Base-by-base conservation (phyloP, 35 echinoderm and acorn worm genomes). In the Ptychodera flava region DNA sequence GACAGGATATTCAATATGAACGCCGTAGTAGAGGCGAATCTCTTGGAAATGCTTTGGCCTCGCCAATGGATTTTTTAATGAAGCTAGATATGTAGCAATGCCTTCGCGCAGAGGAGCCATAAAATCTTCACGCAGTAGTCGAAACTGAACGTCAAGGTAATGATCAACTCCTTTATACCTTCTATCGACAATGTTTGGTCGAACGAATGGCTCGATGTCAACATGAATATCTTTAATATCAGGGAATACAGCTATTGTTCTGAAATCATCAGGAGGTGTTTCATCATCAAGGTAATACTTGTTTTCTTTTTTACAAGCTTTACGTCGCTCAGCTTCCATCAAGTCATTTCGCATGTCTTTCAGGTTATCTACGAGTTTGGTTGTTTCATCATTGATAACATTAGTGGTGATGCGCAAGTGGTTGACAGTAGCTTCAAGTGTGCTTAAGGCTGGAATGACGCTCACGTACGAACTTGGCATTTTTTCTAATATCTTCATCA, bases 91-190 rank as follows among this genome's bases (percentile, higher is more conserved):
- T 78, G 92, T 82, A n/a, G 76, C 83, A 64, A 99, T 99, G 32
- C 92, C 92, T 0, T 84, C 35, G 64, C 92, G 84, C 35, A 99
- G 77, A 34, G 92, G 96, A 79, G 86, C 88, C 28, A 99, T 85
- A 36, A 99, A 92, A 79, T 99, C 96, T 91, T 99, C 92, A 78
- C 90, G 89, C 77, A 99, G 79, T 16, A 99, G 79, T 35, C 92
- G 84, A 33, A 88, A 99, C 82, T 99, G 96, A 31, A 94, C 88
- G 33, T 99, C 92, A 29, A 99, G 78, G 64, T 92, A 99, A 31
- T 92, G 84, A 81, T 94, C 82, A 1, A 94, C 88, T 36, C 88
- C 78, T 33, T 82, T 79, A 45, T 93, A 88, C 37, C 87, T 79
- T 77, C 86, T 81, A 2, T 92, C 33, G 16, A 93, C 83, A 30